These are phyloP conservation scores for Coptotermes formosanus DNA, from an alignment of 1,140 invertebrate species.

Conservation along the genomic window DNA sequence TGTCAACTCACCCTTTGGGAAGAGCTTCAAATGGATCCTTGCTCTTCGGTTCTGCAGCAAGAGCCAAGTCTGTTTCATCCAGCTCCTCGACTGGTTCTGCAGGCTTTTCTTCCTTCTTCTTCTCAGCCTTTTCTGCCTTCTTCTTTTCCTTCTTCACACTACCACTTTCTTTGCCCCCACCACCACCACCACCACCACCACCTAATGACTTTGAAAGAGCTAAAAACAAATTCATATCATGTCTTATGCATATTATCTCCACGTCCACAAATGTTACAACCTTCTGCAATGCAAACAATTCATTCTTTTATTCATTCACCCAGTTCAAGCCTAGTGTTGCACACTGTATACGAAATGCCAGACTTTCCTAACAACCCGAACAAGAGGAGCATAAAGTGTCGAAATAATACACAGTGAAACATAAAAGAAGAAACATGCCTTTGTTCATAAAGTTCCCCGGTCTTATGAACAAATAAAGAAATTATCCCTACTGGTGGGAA, in stretches of 20 bases:
- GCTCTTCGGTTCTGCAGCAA: constrained; percentile 76
- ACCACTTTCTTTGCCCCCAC: constrained; percentile 35
- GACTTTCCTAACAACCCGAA: too few species aligned
- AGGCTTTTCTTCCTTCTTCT: constrained; percentile 43
- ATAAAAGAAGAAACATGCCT: too few species aligned
- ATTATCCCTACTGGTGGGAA: too few species aligned
- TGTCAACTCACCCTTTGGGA: constrained; percentile 72
- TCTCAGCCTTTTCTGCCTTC: constrained; percentile 41
- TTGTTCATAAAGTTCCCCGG: too few species aligned
- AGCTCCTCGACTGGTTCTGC: constrained; percentile 57
- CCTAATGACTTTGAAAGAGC: constrained; percentile 36
- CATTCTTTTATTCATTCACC: too few species aligned
- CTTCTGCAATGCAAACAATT: not conserved
- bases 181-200: not conserved
- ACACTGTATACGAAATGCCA: too few species aligned
- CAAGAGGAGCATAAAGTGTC: too few species aligned
- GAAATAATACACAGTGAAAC: too few species aligned
- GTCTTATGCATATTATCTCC: not conserved
- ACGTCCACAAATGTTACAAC: not conserved
- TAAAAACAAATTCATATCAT: not conserved
- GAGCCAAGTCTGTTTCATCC: constrained; percentile 66
- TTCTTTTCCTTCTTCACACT: constrained; percentile 39
- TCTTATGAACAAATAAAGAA: too few species aligned
- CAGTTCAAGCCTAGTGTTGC: too few species aligned
- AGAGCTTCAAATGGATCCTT: constrained; percentile 90